phyloP scores from a whole-genome alignment of 1,140 invertebrate species.

The Paralvinella palmiformis region DNA sequence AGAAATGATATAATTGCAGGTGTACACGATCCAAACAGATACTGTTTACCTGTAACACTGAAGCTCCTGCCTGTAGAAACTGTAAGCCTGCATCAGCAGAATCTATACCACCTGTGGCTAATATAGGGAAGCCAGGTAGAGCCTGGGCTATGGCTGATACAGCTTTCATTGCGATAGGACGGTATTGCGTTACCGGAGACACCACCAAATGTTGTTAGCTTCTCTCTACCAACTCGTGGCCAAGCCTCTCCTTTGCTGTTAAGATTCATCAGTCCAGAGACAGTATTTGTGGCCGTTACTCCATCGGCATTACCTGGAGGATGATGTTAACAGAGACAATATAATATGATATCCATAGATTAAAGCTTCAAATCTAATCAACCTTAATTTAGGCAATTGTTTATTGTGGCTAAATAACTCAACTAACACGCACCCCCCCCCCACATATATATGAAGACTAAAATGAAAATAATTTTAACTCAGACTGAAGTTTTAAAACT shows the following conservation, averaged over 20 bases:
- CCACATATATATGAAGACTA: too few species aligned
- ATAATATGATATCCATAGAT: too few species aligned
- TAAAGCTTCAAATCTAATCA: too few species aligned
- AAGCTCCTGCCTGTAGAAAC: slow-evolving; percentile 86
- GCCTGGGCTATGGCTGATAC: slow-evolving; percentile 77
- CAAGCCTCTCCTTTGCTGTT: slow-evolving; percentile 74
- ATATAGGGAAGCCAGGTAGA: slow-evolving; percentile 81
- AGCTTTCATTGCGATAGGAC: slow-evolving; percentile 84
- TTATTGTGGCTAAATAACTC: too few species aligned
- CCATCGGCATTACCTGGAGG: slow-evolving; percentile 76
- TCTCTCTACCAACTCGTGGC: slow-evolving; percentile 77
- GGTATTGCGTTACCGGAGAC: slow-evolving; percentile 91
- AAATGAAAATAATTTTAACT: too few species aligned
- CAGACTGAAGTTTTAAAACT: too few species aligned
- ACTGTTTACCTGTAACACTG: slow-evolving; percentile 71
- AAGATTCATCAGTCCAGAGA: slow-evolving; percentile 85
- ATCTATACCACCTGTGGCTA: slow-evolving; percentile 93
- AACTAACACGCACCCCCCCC: too few species aligned
- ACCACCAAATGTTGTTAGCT: slow-evolving; percentile 90
- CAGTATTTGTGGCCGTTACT: slow-evolving; percentile 95
- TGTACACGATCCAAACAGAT: neutral
- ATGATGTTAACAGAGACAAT: too few species aligned
- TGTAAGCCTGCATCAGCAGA: slow-evolving; percentile 89
- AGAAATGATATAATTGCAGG: neutral
- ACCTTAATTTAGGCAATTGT: too few species aligned